phyloP scores from a whole-genome alignment of 2,888 invertebrate genomes.

The Eristalis tenax region DNA sequence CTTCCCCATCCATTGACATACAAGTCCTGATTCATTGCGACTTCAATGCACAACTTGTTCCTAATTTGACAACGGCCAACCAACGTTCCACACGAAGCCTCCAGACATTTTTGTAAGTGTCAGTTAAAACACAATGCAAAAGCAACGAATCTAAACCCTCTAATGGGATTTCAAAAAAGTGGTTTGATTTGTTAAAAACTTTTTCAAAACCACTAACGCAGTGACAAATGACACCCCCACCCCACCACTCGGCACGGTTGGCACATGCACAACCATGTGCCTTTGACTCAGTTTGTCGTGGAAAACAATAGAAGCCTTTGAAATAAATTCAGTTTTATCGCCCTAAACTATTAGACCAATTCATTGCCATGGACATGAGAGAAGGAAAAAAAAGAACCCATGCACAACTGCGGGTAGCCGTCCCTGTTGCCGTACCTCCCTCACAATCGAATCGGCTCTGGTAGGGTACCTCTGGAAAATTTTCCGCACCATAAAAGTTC shows the following conservation, averaged over 20 bases:
- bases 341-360: not conserved
- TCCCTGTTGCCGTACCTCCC: not conserved
- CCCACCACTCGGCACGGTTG: too few relatives aligned
- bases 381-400: not conserved
- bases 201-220: not conserved
- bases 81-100: too few relatives aligned
- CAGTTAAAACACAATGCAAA: not conserved
- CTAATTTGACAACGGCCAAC: too few relatives aligned
- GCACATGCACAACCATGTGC: not conserved
- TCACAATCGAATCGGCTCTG: not conserved
- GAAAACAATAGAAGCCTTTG: not conserved
- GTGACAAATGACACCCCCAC: not conserved
- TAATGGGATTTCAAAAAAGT: not conserved
- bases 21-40: too few relatives aligned
- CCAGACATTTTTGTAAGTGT: too few relatives aligned
- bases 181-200: not conserved
- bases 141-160: not conserved
- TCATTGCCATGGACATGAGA: not conserved
- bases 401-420: not conserved
- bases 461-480: not conserved
- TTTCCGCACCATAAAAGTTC: conserved; percentile 11
- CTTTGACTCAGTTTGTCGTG: not conserved
- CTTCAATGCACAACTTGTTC: too few relatives aligned
- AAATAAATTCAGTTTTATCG: not conserved
- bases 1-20: too few relatives aligned